Base-by-base conservation (phyloP, 2,888 invertebrate species). In the Heliconius hortense region DNA sequence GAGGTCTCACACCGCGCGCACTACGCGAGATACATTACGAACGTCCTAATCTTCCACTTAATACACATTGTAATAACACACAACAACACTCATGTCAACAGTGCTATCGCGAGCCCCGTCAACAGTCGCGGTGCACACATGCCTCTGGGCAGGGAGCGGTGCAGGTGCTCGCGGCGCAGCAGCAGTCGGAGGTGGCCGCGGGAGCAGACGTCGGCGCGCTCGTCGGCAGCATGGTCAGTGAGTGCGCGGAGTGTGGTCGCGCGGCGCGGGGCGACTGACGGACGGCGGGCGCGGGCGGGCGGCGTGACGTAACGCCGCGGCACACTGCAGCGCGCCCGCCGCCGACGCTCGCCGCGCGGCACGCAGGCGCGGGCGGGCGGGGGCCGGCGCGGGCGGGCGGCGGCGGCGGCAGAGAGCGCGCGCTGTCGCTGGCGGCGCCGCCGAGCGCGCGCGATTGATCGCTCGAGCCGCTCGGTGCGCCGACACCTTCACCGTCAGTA, bases 271-370 rank as follows among this genome's bases (percentile, higher is more conserved):
- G 72, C 64, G 72, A 72, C 48, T 69, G 56, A 69, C 66, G 66
- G 66, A 66, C 35, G 39, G 39, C 24, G 39, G 31, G 64, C n/a
- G 62, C 26, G 53, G 67, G 69, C 53, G 31, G 53, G 28, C 68
- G 72, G 77, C 86, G 86, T 84, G 84, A 85, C 86, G 87, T 84
- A 84, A 84, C 84, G 83, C 85, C 87, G 86, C 87, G 84, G 79
- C 84, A 84, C 86, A 85, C 87, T 87, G 88, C 87, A 83, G 84
- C 85, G 80, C 79, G 70, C 76, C 79, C 78, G 73, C 77, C 78
- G 77, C 79, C 72, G 69, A 73, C 81, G 72, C 76, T 74, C 77
- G 72, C 66, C 39, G 56, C 31, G n/a, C 64, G 31, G 53, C 69
- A 76, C 72, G 59, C 77, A 78, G 74, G 73, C 74, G 75, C 75